Evolutionary conservation across 2,797 vertebrate genomes (phyloP), one percentile per base, ranked within the genome.

Genomic region (Buceros bicornis): DNA sequence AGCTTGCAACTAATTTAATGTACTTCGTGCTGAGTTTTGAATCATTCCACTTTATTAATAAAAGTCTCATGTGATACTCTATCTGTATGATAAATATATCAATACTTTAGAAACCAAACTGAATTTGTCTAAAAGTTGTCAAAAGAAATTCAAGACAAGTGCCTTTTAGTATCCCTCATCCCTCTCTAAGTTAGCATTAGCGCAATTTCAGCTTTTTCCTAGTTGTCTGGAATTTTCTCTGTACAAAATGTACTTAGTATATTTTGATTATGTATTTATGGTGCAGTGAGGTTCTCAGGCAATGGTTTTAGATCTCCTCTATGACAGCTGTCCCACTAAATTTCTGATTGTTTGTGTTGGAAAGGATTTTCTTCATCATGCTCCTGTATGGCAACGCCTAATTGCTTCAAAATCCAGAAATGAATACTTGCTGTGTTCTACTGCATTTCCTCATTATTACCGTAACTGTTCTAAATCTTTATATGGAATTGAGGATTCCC

Each of bases 1-100:
- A 33, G 67, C 60, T 91, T 82, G 79, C 72, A 78, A 58, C 65
- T 86, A 86, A 43, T 81, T 37, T 71, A 40, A 90, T 78, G 54
- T 91, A 86, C 90, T 88, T 91, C 58, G 67, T 90, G 45, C 42
- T 40, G 61, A 77, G 51, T 76, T 95, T 93, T 88, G 57, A 90
- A 81, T 80, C 57, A 58, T 86, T 95, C 54, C 45, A 51, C 72
- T 95, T 93, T 72, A 95, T 93, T 94, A 91, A 90, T 82, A 91
- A 95, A 81, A 94, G 62, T 82, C 54, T 76, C 61, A 29, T 67
- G 82, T 64, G 85, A 57, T 73, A 14, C 18, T 79, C 60, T 62
- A 13, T 21, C 77, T 82, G 54, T 69, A 26, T 71, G 67, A 57
- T 33, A 69, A 71, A 57, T 33, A 69, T 70, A 40, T 67, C 84